phyloP scores from a whole-genome alignment of 2,113 vertebrate species.

The Microcebus lehilahytsara region DNA sequence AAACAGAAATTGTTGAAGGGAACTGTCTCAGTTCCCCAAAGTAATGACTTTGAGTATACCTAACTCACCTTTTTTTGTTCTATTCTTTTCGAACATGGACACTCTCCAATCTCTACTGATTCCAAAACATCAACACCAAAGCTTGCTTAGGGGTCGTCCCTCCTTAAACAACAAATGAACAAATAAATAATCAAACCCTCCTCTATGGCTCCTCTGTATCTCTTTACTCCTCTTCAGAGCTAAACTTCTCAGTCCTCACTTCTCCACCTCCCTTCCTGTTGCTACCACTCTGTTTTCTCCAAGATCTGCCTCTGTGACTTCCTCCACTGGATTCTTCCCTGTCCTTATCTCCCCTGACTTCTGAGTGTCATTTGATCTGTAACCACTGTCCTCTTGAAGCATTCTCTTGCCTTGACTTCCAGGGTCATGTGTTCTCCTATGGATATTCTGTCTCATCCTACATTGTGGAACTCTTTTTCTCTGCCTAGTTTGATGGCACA shows the following conservation, averaged over 20 bases:
- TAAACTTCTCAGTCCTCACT: neutral
- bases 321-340: neutral
- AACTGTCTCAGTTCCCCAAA: neutral
- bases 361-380: neutral
- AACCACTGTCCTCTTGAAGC: neutral
- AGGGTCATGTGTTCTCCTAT: neutral
- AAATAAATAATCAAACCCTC: neutral
- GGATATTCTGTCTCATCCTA: neutral
- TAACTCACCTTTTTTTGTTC: neutral
- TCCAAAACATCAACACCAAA: neutral
- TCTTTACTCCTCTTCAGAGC: neutral
- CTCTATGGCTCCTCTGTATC: accelerated
- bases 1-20: neutral
- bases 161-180: neutral
- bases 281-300: neutral
- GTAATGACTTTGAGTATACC: neutral
- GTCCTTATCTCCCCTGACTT: neutral
- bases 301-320: neutral
- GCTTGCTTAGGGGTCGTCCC: neutral
- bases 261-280: neutral
- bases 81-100: neutral
- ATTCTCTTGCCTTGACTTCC: neutral
- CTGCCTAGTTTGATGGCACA: neutral
- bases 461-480: neutral
- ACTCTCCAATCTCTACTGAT: neutral